These are phyloP conservation scores for Chymomyza fuscimana DNA, from an alignment of 2,888 invertebrate genomes.

Conservation along the genomic window DNA sequence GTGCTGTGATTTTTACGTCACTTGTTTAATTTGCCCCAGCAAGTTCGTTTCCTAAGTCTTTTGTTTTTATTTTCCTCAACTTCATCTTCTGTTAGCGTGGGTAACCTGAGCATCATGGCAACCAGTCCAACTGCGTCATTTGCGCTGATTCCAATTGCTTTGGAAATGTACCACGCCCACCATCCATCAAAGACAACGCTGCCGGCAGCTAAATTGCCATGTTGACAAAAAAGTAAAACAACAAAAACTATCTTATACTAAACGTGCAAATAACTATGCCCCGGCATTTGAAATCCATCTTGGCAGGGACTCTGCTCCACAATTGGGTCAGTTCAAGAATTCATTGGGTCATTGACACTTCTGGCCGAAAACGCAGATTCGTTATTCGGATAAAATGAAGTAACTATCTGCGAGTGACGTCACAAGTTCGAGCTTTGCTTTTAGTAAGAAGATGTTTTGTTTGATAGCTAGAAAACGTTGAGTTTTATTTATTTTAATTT, in stretches of 20 bases:
- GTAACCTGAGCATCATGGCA: conserved; percentile 35
- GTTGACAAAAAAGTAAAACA: too few relatives aligned
- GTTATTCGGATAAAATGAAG: too few relatives aligned
- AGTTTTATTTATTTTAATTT: too few relatives aligned
- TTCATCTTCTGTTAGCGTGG: conserved; percentile 48
- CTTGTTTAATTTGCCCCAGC: conserved; percentile 59
- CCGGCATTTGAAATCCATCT: background rate
- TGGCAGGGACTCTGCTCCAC: background rate
- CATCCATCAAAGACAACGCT: background rate
- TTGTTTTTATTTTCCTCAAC: conserved; percentile 47
- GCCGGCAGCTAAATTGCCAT: background rate
- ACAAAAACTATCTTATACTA: background rate
- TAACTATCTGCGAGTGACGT: too few relatives aligned
- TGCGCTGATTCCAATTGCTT: conserved; percentile 44
- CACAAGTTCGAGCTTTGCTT: too few relatives aligned
- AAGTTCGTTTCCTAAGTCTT: conserved; percentile 72
- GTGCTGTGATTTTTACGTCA: conserved; percentile 55
- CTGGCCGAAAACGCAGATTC: too few relatives aligned
- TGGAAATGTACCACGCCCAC: conserved; percentile 25
- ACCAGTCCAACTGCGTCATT: conserved; percentile 30
- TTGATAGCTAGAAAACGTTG: too few relatives aligned
- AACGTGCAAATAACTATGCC: background rate
- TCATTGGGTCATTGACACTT: conserved; percentile 54
- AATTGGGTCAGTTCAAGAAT: conserved; percentile 9
- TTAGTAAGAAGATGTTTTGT: too few relatives aligned